Percentiles rank a stretch among this genome's conserved stretches.
Conservation (phyloP, 2,888 invertebrate species). For the Stenichneumon culpator region DNA sequence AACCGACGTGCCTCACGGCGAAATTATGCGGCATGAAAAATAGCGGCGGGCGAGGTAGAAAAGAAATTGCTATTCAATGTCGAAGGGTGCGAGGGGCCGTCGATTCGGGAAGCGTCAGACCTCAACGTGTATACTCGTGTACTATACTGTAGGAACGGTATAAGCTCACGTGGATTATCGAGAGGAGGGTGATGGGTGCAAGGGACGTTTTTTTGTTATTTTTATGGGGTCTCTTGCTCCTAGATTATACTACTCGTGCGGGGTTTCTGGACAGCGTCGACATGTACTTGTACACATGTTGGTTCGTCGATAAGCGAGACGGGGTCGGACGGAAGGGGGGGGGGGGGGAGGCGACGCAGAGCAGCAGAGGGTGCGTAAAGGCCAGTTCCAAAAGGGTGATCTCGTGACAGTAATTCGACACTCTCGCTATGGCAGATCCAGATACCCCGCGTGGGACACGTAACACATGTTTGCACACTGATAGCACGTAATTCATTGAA, state of each 20-base stretch:
- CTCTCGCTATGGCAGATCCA: conserved; percentile 73
- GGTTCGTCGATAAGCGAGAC: conserved; percentile 19
- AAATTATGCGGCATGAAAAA: conserved; percentile 6
- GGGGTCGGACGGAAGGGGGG: background rate
- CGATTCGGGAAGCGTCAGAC: background rate
- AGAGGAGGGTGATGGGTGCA: conserved; percentile 16
- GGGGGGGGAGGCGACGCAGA: too few species aligned
- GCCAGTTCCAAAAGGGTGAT: conserved; percentile 74
- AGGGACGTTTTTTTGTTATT: conserved; percentile 32
- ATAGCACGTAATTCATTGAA: conserved; percentile 16
- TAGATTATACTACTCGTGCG: conserved; percentile 68
- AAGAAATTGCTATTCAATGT: conserved; percentile 16
- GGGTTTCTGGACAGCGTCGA: conserved; percentile 75
- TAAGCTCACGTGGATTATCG: conserved; percentile 10
- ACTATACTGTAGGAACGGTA: background rate
- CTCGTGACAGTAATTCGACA: conserved; percentile 78
- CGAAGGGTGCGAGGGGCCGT: background rate
- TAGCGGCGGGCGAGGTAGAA: conserved; percentile 4
- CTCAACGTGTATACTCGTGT: conserved; percentile 52
- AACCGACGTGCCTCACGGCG: background rate
- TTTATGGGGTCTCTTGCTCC: conserved; percentile 53
- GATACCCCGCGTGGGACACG: conserved; percentile 74
- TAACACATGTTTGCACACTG: conserved; percentile 75
- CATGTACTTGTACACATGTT: conserved; percentile 69
- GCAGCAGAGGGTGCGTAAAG: conserved; percentile 42